A percentile compares a stretch with the other conserved stretches of the same genome.
These are phyloP conservation scores for Austrolebias charrua DNA, from an alignment of 2,797 vertebrate genomes.

Conservation along the genomic window DNA sequence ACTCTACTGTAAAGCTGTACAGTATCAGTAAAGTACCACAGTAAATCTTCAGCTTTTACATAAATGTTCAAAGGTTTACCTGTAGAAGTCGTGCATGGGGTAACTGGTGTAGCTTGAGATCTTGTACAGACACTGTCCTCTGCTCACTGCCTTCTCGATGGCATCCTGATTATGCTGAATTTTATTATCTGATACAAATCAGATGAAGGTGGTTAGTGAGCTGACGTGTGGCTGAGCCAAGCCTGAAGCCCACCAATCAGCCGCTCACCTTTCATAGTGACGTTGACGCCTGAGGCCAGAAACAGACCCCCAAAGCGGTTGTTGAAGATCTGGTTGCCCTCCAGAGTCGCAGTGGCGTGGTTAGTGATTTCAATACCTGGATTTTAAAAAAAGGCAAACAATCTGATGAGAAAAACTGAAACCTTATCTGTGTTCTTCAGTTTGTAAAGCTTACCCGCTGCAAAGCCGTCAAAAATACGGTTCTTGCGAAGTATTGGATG, in stretches of 20 bases:
- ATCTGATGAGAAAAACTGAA: background rate
- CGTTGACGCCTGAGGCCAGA: slow-evolving; percentile 98
- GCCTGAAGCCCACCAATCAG: background rate
- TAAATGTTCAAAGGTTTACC: slow-evolving; percentile 75
- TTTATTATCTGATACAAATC: slow-evolving; percentile 90
- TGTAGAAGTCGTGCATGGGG: slow-evolving; percentile 99
- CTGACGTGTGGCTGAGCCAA: background rate
- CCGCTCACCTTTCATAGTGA: slow-evolving; percentile 96
- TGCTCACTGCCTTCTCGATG: slow-evolving; percentile 99
- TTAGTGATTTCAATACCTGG: slow-evolving; percentile 99
- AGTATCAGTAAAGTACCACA: background rate
- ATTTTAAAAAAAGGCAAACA: background rate
- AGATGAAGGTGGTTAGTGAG: slow-evolving; percentile 2
- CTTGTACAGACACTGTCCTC: slow-evolving; percentile 99
- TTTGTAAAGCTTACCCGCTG: slow-evolving; percentile 24
- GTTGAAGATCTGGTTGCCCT: slow-evolving; percentile 99
- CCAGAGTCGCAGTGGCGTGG: slow-evolving; percentile 96
- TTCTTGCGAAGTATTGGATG: slow-evolving; percentile 98
- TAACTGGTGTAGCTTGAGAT: slow-evolving; percentile 99
- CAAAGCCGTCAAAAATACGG: slow-evolving; percentile 91
- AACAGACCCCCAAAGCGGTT: slow-evolving; percentile 98
- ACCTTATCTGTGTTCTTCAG: background rate
- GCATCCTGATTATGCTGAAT: slow-evolving; percentile 99
- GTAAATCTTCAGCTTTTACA: background rate
- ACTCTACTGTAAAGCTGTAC: no score